A percentile compares a stretch with the other conserved stretches of the same genome.
phyloP scores from a whole-genome alignment of 1,140 invertebrate species.

The Maniola jurtina region DNA sequence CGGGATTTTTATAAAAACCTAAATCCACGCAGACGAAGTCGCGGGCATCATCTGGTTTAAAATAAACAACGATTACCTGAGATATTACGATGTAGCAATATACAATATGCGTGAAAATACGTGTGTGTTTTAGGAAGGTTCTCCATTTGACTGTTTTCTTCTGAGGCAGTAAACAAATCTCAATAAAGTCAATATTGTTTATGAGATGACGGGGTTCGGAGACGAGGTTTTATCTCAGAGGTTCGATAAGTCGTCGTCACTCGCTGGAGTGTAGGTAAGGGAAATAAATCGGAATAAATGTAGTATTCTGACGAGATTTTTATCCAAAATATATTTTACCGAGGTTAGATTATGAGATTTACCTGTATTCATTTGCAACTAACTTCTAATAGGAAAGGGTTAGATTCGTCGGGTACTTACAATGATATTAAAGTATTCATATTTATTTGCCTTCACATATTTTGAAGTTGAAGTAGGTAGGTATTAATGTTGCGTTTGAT shows the following conservation, averaged over 20 bases:
- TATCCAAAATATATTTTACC: neutral
- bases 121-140: neutral
- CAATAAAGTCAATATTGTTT: constrained; percentile 5
- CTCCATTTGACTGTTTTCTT: neutral
- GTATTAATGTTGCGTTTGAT: no score
- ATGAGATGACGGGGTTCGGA: neutral
- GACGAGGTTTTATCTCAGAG: neutral
- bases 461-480: no score
- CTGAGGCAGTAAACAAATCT: constrained; percentile 1
- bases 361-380: no score
- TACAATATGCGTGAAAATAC: neutral
- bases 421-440: no score
- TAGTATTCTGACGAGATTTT: neutral
- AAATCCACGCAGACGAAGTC: no score
- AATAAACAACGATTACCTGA: neutral
- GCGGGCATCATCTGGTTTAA: no score
- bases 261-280: no score
- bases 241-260: neutral
- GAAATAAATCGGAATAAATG: neutral
- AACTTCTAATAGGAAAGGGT: no score
- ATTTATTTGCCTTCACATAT: no score
- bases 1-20: no score
- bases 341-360: no score
- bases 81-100: neutral
- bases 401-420: no score